Base-by-base conservation (phyloP, 2,113 vertebrate species). In the Nothobranchius kuhntae region DNA sequence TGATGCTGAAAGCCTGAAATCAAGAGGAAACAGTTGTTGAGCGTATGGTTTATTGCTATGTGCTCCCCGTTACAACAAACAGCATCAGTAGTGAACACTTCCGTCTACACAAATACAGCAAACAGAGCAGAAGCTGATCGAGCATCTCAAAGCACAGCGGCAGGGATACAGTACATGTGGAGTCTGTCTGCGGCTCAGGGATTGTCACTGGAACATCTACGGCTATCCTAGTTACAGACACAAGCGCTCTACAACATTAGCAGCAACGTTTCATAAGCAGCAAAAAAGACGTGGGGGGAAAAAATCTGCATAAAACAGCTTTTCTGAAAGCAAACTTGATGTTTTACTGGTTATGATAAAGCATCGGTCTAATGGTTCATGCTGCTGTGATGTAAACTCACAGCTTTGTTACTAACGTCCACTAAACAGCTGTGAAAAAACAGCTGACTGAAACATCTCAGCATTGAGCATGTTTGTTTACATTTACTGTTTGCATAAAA, bases 71-170 rank as follows among this genome's bases (percentile, higher is more conserved):
- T 92, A 94, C 93, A 95, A 94, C 92, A 93, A 94, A 94, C 92
- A 92, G 94, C 88, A 91, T 96, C 95, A 95, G 95, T 95, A 96
- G 95, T 95, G 93, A 91, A 95, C 94, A 94, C 93, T 91, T 89
- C 80, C 85, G 90, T 89, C 91, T 84, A 89, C 90, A 89, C 76
- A 82, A 83, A 74, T 85, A 92, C 90, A 92, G 81, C 89, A 38
- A 77, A 76, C 9, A 81, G 71, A 84, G 80, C 85, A 77, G 81
- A 86, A 73, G 75, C 70, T 73, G 74, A 75, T 87, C 91, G 69
- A 67, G 80, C 80, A 21, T 51, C 72, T 73, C 65, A 81, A 82
- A 56, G 75, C 59, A 85, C 60, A 45, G 60, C 66, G 78, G 57
- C 58, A 42, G 74, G 62, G 48, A 78, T 77, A 85, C 82, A 87